Base-by-base conservation (phyloP, 1,140 invertebrate genomes). In the Neuroterus valhalla region DNA sequence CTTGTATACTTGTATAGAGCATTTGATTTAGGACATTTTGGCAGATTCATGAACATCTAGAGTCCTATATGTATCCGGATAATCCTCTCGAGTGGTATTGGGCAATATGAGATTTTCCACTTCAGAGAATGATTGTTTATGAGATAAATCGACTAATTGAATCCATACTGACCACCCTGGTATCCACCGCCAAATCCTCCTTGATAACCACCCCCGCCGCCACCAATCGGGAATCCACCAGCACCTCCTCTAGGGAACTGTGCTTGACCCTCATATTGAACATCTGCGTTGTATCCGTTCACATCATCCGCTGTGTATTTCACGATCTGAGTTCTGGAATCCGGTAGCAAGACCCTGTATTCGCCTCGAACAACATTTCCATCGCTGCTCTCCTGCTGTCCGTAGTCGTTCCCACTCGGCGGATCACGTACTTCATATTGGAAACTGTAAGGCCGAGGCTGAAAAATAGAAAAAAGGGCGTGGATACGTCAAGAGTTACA, bases 401-500 rank as follows among this genome's bases (percentile, higher is more conserved):
- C 92, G 85, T 94, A 95, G 81, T 95, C 93, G 75, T 94, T 94
- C 21, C 94, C 94, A 62, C 91, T 92, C 72, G 94, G 92, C 10
- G 92, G 92, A 86, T 95, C 94, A 84, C 93, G 93, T 71, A 96
- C 94, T 62, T 93, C 92, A 85, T 96, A 96, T 45, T 94, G 94
- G 85, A 95, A 95, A 84, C 94, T 94, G 87, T 95, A 96, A 0
- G 94, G 93, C 79, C 94, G 93, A 12, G 94, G 93, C 94, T 94
- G 86, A 15, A 68, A 76, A 75, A 79, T 74, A 70, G 76, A 78
- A 77, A 52, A 50, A 73, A 46, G 74, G 31, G 11, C 1, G 4
- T 14, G 11, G 11, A 45, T 23, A 12, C 21, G 52, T 23, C 76
- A 76, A 71, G 68, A 77, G 67, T 46, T 80, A n/a, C 38, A 74